phyloP scores from a whole-genome alignment of 1,140 invertebrate genomes.

The Bombus terrestris region DNA sequence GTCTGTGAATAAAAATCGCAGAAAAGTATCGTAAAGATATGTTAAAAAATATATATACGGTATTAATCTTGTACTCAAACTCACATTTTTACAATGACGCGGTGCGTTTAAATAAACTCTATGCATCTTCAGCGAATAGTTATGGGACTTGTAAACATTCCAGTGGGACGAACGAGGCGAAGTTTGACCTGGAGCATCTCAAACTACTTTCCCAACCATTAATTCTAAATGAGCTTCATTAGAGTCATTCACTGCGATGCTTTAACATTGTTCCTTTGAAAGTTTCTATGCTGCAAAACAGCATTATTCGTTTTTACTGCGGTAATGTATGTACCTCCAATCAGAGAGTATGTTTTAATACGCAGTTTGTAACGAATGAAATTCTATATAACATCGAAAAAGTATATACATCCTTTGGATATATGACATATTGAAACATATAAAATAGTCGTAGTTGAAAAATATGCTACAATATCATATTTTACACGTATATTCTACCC shows the following conservation, averaged over 20 bases:
- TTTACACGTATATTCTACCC: neutral
- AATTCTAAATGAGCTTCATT: constrained; percentile 10
- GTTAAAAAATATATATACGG: neutral
- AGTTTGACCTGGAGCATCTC: neutral
- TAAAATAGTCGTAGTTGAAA: neutral
- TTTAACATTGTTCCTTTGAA: neutral
- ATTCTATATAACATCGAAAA: neutral
- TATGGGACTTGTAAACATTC: constrained; percentile 2
- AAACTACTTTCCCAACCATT: neutral
- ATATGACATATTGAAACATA: neutral
- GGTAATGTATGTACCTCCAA: too few species aligned
- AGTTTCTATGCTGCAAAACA: too few species aligned
- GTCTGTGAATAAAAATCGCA: neutral
- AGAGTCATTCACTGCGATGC: neutral
- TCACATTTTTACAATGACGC: neutral
- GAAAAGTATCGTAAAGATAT: neutral
- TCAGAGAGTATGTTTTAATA: neutral
- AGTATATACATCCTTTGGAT: neutral
- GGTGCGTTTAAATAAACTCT: neutral
- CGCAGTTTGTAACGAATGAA: neutral
- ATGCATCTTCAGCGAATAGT: constrained; percentile 16
- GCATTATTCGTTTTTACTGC: neutral
- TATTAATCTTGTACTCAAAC: neutral
- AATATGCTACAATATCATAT: neutral
- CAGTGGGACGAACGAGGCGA: neutral